Evolutionary conservation across 1,140 invertebrate species (phyloP).

Genomic region (Asobara japonica): DNA sequence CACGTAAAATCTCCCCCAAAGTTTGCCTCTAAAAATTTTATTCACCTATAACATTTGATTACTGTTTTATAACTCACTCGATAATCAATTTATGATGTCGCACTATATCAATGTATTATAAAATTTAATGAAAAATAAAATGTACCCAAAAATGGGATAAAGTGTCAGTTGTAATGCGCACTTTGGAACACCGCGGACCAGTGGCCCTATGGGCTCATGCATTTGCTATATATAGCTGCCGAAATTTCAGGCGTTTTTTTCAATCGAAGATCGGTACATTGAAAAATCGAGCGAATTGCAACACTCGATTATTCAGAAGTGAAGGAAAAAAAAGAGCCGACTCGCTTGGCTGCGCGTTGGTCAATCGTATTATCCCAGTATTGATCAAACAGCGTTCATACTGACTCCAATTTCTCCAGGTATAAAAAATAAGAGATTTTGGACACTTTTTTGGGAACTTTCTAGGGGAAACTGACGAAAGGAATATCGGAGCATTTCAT

Average conservation of each 20-base stretch:
- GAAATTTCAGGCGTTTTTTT: background rate
- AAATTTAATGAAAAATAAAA: too few relatives aligned
- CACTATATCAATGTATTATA: too few relatives aligned
- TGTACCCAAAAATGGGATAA: too few relatives aligned
- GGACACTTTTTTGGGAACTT: background rate
- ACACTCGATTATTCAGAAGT: conserved; percentile 9
- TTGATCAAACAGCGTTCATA: background rate
- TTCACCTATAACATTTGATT: too few relatives aligned
- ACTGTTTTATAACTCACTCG: too few relatives aligned
- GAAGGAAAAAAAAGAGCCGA: background rate
- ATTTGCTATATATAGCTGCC: background rate
- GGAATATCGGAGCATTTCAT: background rate
- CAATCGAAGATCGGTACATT: background rate
- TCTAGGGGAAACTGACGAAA: background rate
- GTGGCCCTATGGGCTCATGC: too few relatives aligned
- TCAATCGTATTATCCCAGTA: conserved; percentile 8
- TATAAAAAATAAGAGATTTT: background rate
- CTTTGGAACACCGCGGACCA: too few relatives aligned
- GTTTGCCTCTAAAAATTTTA: too few relatives aligned
- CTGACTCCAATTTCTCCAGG: background rate
- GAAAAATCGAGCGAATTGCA: background rate
- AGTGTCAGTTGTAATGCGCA: too few relatives aligned
- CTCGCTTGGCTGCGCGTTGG: conserved; percentile 2
- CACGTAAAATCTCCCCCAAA: too few relatives aligned
- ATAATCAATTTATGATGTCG: too few relatives aligned